Conservation (phyloP, 2,113 vertebrate species). For the Dicrurus megarhynchus region DNA sequence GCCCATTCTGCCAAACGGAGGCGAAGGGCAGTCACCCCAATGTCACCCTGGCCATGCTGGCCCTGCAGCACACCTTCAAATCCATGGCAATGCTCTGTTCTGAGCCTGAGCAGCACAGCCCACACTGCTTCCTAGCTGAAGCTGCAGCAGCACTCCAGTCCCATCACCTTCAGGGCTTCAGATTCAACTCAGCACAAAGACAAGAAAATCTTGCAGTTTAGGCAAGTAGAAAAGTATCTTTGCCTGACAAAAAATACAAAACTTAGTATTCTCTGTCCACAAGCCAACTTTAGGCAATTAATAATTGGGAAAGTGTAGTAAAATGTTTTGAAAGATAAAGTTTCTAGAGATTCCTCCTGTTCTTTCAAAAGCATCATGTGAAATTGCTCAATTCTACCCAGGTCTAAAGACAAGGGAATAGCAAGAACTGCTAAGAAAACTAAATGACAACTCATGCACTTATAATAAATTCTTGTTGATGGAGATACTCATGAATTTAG, state of each 20-base stretch:
- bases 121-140: background rate
- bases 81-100: rapidly evolving
- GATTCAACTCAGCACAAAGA: background rate
- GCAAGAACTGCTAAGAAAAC: constrained; percentile 15
- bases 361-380: background rate
- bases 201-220: background rate
- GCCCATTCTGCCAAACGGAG: background rate
- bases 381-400: constrained; percentile 31
- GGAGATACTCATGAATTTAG: background rate
- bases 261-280: background rate
- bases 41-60: rapidly evolving
- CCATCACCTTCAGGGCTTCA: background rate
- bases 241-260: background rate
- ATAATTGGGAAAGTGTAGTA: background rate
- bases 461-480: constrained; percentile 6
- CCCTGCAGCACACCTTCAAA: background rate
- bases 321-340: background rate
- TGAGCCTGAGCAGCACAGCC: background rate
- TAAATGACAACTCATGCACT: constrained; percentile 18
- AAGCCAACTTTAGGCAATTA: background rate
- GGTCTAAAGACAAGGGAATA: background rate
- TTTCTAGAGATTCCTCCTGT: background rate
- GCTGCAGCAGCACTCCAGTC: background rate
- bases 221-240: background rate
- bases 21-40: rapidly evolving